Conservation (phyloP, 2,113 vertebrate species). For the Cebidichthys violaceus region DNA sequence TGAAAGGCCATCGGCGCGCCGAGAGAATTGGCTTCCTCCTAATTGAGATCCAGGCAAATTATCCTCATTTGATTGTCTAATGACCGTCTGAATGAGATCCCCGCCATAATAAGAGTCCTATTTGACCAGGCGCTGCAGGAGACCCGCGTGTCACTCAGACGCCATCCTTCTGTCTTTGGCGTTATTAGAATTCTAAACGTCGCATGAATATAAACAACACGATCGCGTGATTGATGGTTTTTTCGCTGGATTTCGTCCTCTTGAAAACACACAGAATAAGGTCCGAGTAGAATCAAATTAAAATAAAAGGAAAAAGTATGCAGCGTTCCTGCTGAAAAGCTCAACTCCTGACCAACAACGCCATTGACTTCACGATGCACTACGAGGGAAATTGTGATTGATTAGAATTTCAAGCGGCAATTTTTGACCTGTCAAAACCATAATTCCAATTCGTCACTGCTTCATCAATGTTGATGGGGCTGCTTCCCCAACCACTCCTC, state of each 20-base stretch:
- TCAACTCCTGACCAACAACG: not conserved
- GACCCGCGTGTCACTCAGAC: slow-evolving; percentile 61
- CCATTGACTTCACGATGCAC: slow-evolving; percentile 1
- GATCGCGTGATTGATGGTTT: not conserved
- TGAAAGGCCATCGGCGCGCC: slow-evolving; percentile 68
- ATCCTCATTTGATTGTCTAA: slow-evolving; percentile 82
- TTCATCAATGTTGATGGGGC: slow-evolving; percentile 73
- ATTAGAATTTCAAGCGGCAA: slow-evolving; percentile 62
- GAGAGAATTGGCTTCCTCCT: slow-evolving; percentile 72
- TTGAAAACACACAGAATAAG: not conserved
- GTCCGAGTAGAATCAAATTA: not conserved
- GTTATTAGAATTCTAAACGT: slow-evolving; percentile 63
- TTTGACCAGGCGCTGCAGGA: slow-evolving; percentile 67
- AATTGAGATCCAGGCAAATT: slow-evolving; percentile 81
- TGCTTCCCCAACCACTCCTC: slow-evolving; percentile 59
- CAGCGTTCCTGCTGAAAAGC: not conserved
- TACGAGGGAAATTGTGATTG: slow-evolving; percentile 50
- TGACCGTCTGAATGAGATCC: slow-evolving; percentile 79
- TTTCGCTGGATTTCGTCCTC: not conserved
- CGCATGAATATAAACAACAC: slow-evolving; percentile 7
- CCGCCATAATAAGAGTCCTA: slow-evolving; percentile 67
- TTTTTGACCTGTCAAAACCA: slow-evolving; percentile 74
- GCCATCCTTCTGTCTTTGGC: slow-evolving; percentile 21
- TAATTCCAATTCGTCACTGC: slow-evolving; percentile 69
- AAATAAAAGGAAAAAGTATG: slow-evolving; percentile 7